phyloP scores from a whole-genome alignment of 2,888 invertebrate genomes.

The Oxystoma pomonae region DNA sequence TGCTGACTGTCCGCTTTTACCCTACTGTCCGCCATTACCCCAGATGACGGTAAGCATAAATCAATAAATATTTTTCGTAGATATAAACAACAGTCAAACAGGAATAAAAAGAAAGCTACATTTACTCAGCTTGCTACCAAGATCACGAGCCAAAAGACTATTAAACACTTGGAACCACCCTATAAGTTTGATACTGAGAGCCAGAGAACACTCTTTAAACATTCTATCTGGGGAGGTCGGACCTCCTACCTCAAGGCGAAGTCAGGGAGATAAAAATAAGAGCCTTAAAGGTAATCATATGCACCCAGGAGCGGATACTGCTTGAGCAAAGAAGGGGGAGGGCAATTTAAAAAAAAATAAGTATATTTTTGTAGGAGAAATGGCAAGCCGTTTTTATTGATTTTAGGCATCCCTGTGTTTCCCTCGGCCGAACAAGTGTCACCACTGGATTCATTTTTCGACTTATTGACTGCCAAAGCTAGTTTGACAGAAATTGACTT shows the following conservation, averaged over 20 bases:
- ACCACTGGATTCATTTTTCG: conserved; percentile 79
- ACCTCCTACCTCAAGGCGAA: conserved; percentile 39
- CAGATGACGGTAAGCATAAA: no score
- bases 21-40: no score
- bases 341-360: no score
- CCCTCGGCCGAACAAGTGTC: conserved; percentile 69
- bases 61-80: conserved; percentile 42
- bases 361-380: neutral
- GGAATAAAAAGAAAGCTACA: conserved; percentile 69
- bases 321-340: no score
- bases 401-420: conserved; percentile 67
- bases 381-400: neutral
- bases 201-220: conserved; percentile 76
- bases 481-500: conserved; percentile 82
- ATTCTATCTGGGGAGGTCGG: conserved; percentile 69
- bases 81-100: conserved; percentile 50
- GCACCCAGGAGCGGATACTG: no score
- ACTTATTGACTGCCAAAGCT: conserved; percentile 81
- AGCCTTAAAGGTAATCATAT: conserved; percentile 22
- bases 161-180: conserved; percentile 76
- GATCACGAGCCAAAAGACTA: conserved; percentile 72
- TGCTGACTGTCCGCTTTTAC: no score
- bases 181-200: conserved; percentile 71
- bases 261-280: conserved; percentile 35
- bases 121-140: conserved; percentile 68